phyloP scores from a whole-genome alignment of 1,140 invertebrate genomes.

The Bombus soroeensis region DNA sequence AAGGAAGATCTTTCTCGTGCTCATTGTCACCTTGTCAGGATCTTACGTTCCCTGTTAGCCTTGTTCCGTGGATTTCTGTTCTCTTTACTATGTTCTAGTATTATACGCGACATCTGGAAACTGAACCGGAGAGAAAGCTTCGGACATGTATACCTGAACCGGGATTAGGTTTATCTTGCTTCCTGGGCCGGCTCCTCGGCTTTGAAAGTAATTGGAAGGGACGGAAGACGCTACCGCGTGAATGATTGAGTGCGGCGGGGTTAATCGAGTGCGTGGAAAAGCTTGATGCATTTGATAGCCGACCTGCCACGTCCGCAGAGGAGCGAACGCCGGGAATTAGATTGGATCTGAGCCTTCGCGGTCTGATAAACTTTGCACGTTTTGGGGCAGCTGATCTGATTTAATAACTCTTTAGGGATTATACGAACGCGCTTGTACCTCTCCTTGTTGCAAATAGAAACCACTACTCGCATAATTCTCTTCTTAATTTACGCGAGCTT shows the following conservation, averaged over 20 bases:
- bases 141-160: slow-evolving; percentile 31
- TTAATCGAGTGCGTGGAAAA: slow-evolving; percentile 49
- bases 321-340: not conserved
- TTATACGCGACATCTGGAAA: not conserved
- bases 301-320: not conserved
- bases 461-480: not conserved
- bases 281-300: slow-evolving; percentile 32
- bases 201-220: slow-evolving; percentile 53
- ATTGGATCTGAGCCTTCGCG: slow-evolving; percentile 2
- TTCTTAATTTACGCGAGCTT: not conserved
- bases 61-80: slow-evolving; percentile 8
- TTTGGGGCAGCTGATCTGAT: slow-evolving; percentile 8
- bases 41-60: not conserved
- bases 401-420: slow-evolving; percentile 4
- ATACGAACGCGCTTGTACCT: not conserved
- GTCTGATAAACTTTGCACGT: slow-evolving; percentile 28
- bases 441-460: not conserved
- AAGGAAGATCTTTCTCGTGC: slow-evolving; percentile 41
- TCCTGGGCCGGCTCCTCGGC: slow-evolving; percentile 5
- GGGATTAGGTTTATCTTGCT: slow-evolving; percentile 44
- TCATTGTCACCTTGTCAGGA: slow-evolving; percentile 48
- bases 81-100: not conserved
- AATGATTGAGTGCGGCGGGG: slow-evolving; percentile 33
- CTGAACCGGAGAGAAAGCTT: not conserved
- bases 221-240: slow-evolving; percentile 35